These are phyloP conservation scores for Macquaria australasica DNA, from an alignment of 2,113 vertebrate genomes.

Conservation along the genomic window DNA sequence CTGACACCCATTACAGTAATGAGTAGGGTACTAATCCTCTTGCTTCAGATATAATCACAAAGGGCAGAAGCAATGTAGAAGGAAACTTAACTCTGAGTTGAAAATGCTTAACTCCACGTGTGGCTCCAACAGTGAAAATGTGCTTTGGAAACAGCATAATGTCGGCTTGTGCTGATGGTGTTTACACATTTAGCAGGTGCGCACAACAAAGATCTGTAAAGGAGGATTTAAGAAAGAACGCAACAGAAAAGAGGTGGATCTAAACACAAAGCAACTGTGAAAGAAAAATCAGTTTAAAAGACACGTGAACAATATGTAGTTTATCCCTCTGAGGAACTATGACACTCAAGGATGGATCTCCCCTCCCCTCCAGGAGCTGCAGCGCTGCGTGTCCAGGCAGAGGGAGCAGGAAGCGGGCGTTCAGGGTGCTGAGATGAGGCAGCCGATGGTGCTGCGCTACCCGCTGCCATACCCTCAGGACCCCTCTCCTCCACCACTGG, in stretches of 20 bases:
- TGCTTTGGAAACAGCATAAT: slow-evolving; percentile 4
- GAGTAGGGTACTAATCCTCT: slow-evolving; percentile 79
- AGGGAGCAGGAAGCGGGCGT: slow-evolving; percentile 77
- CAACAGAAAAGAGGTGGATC: no score
- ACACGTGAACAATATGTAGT: neutral
- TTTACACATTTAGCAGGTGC: neutral
- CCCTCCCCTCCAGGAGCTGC: slow-evolving; percentile 86
- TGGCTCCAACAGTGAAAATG: slow-evolving; percentile 25
- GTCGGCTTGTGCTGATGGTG: neutral
- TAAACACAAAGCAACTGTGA: neutral
- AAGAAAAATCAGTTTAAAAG: neutral
- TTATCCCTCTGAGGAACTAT: neutral
- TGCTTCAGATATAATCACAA: slow-evolving; percentile 74
- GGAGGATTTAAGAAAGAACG: neutral
- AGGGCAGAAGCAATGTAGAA: slow-evolving; percentile 69
- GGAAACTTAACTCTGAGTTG: slow-evolving; percentile 60
- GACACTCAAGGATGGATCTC: neutral
- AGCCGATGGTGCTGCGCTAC: slow-evolving; percentile 83
- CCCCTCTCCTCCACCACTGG: slow-evolving; percentile 83
- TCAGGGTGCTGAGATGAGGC: slow-evolving; percentile 77
- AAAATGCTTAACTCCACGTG: slow-evolving; percentile 15
- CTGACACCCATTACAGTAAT: slow-evolving; percentile 83
- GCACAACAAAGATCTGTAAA: neutral
- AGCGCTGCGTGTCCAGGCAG: slow-evolving; percentile 81
- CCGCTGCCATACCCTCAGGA: slow-evolving; percentile 88